Conservation (phyloP, 2,888 invertebrate genomes). For the Agonopterix arenella region DNA sequence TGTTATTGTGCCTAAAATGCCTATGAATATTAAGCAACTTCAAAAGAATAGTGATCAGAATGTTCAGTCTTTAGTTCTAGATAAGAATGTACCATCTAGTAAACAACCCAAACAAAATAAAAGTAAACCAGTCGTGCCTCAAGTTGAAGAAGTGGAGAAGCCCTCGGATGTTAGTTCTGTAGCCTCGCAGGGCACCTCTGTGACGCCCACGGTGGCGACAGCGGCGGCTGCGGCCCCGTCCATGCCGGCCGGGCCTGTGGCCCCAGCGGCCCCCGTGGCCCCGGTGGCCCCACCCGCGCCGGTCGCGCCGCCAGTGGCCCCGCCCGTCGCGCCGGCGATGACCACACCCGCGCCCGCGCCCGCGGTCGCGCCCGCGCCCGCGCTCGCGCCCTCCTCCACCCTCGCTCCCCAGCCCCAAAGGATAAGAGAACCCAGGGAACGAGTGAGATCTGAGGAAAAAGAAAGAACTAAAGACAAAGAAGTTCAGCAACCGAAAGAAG, state of each 20-base stretch:
- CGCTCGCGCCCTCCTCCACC: slow-evolving; percentile 11
- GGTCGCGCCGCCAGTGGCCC: slow-evolving; percentile 13
- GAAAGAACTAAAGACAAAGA: slow-evolving; percentile 29
- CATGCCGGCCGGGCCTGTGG: slow-evolving; percentile 12
- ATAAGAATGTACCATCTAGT: slow-evolving; percentile 49
- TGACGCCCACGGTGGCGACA: not conserved
- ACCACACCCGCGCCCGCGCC: slow-evolving; percentile 9
- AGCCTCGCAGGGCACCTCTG: slow-evolving; percentile 8
- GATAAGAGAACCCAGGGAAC: slow-evolving; percentile 44
- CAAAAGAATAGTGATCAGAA: slow-evolving; percentile 54
- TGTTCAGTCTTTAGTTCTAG: slow-evolving; percentile 49
- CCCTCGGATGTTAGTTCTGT: slow-evolving; percentile 18
- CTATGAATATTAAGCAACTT: slow-evolving; percentile 55
- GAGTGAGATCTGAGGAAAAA: slow-evolving; percentile 41
- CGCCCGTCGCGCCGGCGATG: slow-evolving; percentile 8
- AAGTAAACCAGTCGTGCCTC: slow-evolving; percentile 50
- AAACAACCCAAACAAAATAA: slow-evolving; percentile 50
- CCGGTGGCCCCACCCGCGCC: slow-evolving; percentile 13
- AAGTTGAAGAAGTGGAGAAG: slow-evolving; percentile 42
- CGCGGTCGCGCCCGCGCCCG: too few relatives aligned
- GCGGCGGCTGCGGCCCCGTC: slow-evolving; percentile 5
- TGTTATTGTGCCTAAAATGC: slow-evolving; percentile 78
- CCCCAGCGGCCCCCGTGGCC: slow-evolving; percentile 15
- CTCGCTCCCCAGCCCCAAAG: slow-evolving; percentile 43
- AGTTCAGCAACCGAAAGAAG: slow-evolving; percentile 23